Percentiles rank a stretch among this genome's conserved stretches.
Evolutionary conservation across 2,797 vertebrate genomes (phyloP).

Genomic region (Dendrocincla tyrannina): DNA sequence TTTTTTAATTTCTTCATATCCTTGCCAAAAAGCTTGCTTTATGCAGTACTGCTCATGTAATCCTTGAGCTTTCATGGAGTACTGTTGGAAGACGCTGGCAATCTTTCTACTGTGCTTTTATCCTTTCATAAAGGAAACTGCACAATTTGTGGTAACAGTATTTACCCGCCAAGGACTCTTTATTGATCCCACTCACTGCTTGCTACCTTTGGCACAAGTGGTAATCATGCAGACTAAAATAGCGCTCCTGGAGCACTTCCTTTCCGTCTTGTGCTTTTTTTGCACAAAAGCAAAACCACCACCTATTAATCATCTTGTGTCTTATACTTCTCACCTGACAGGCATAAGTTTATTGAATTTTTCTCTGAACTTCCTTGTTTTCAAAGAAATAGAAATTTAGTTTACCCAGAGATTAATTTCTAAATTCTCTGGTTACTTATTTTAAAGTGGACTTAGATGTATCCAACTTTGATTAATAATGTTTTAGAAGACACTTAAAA

Average conservation of each 20-base stretch:
- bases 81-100: not conserved
- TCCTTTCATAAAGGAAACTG: not conserved
- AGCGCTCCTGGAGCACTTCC: not conserved
- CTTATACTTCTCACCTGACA: not conserved
- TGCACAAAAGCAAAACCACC: not conserved
- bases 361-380: not conserved
- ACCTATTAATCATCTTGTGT: not conserved
- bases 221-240: not conserved
- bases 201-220: not conserved
- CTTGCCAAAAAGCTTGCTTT: not conserved
- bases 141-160: not conserved
- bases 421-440: not conserved
- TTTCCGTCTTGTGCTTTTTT: not conserved
- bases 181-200: not conserved
- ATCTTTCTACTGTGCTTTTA: not conserved
- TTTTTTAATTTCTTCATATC: not conserved
- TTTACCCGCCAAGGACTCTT: not conserved
- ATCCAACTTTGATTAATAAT: not conserved
- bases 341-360: not conserved
- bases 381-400: not conserved
- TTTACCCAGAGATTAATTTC: not conserved
- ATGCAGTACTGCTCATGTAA: not conserved
- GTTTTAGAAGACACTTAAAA: not conserved
- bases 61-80: not conserved
- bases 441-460: not conserved